These are phyloP conservation scores for Callyntrura guangdongensis DNA, from an alignment of 2,888 invertebrate genomes.

Conservation along the genomic window DNA sequence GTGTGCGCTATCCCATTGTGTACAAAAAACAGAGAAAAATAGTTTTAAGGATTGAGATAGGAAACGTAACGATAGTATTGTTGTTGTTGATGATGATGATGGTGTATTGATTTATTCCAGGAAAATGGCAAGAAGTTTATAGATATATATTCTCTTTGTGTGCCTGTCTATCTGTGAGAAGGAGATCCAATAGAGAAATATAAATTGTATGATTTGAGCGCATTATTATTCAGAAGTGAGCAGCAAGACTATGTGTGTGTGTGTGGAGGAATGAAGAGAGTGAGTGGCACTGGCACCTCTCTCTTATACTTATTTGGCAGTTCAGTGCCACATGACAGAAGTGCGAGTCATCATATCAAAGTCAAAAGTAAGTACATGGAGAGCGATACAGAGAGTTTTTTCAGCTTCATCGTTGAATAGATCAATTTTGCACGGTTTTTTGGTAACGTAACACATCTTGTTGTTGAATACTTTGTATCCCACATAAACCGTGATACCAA, in stretches of 20 bases:
- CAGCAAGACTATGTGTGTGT: too few relatives aligned
- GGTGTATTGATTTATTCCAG: constrained; percentile 71
- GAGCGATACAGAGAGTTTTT: background rate
- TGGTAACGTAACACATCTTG: background rate
- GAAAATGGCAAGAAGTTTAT: background rate
- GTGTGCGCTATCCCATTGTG: constrained; percentile 4
- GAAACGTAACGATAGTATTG: too few relatives aligned
- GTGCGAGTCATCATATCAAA: constrained; percentile 50
- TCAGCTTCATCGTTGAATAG: constrained; percentile 25
- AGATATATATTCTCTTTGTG: background rate
- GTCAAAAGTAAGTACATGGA: background rate
- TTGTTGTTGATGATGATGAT: background rate
- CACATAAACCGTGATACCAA: constrained; percentile 34
- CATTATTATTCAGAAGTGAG: background rate
- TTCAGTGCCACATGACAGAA: constrained; percentile 73
- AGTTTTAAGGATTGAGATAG: background rate
- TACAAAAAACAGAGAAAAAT: background rate
- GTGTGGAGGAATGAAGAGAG: constrained; percentile 41
- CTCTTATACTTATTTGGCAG: constrained; percentile 75
- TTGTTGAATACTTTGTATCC: background rate
- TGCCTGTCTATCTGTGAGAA: background rate
- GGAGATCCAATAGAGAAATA: constrained; percentile 12
- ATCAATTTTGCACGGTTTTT: constrained; percentile 62
- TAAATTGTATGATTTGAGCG: background rate
- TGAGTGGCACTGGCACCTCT: constrained; percentile 77